Evolutionary conservation across 1,140 invertebrate genomes (phyloP).

Genomic region (Tribolium madens): DNA sequence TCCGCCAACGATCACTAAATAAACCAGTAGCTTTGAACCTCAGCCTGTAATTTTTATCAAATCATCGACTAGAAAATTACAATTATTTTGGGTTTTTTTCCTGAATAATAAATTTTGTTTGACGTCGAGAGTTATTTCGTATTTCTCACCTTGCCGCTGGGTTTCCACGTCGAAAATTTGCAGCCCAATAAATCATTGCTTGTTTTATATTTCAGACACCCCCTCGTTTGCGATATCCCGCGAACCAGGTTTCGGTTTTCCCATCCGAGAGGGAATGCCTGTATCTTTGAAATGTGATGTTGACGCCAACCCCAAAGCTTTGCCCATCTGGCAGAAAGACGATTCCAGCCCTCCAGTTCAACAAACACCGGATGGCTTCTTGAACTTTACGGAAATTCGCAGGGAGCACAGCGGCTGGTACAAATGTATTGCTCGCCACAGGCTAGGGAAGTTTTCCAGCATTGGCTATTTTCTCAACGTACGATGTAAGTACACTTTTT

Average conservation of each 20-base stretch:
- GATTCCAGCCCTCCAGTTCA: conserved; percentile 73
- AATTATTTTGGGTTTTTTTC: too few species aligned
- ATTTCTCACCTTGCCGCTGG: conserved; percentile 10
- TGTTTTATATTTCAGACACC: conserved; percentile 74
- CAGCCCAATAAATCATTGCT: conserved; percentile 42
- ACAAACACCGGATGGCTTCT: conserved; percentile 79
- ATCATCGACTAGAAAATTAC: background rate
- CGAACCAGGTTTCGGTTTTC: conserved; percentile 89
- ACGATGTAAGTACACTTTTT: conserved; percentile 76
- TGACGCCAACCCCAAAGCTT: conserved; percentile 89
- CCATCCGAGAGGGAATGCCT: conserved; percentile 84
- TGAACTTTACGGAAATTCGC: conserved; percentile 84
- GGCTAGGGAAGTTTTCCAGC: conserved; percentile 85
- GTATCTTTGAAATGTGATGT: conserved; percentile 91
- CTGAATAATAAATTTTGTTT: conserved; percentile 11
- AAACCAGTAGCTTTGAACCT: conserved; percentile 15
- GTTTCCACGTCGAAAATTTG: conserved; percentile 28
- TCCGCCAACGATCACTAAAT: conserved; percentile 1
- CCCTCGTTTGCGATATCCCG: conserved; percentile 91
- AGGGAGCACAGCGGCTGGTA: conserved; percentile 89
- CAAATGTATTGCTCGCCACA: conserved; percentile 86
- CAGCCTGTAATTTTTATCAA: conserved; percentile 9
- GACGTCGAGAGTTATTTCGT: too few species aligned
- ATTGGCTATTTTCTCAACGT: conserved; percentile 92
- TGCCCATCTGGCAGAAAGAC: conserved; percentile 86